Evolutionary conservation across 2,113 vertebrate genomes (phyloP), one percentile per base, ranked within the genome.

Genomic region (Hylia prasina): DNA sequence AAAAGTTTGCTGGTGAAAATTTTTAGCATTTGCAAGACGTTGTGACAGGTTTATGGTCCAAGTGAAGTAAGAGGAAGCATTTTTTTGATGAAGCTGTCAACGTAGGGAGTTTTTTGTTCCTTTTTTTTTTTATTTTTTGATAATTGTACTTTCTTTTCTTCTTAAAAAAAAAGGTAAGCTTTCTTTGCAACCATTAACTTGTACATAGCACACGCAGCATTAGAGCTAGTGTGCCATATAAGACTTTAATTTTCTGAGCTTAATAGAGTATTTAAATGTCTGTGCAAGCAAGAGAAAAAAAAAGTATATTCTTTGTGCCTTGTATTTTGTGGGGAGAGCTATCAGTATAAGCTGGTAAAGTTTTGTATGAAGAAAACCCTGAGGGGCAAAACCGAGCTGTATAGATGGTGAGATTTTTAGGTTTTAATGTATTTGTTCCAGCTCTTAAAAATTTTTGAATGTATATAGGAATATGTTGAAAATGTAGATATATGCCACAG

Each of bases 401-500:
- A 98, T 97, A 98, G 98, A 97, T 98, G 98, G 97, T 97, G 97
- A 97, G 97, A 97, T 97, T 98, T 98, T 98, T 98, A 97, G 96
- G 97, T 98, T 98, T 98, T 98, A 98, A 98, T 98, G 98, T 99
- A 98, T 98, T 99, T 99, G 98, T 98, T 98, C 97, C 98, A 98
- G 99, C 98, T 98, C 98, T 99, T 98, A 98, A 99, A 97, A 97
- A 97, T 97, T 98, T 98, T 98, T 99, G 99, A 99, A 99, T 99
- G 99, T 99, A 99, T 98, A 99, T 99, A 99, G 98, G 98, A 99
- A 98, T 98, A 98, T 98, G 98, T 98, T 98, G 98, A 98, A 98
- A 99, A 98, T 99, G 99, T 99, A 98, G 99, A 99, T 98, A 98
- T 98, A 99, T 99, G 99, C 99, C 99, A 99, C 99, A 99, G 99